These are phyloP conservation scores for Heterohyrax brucei DNA, from an alignment of 2,797 vertebrate species.

Conservation along the genomic window DNA sequence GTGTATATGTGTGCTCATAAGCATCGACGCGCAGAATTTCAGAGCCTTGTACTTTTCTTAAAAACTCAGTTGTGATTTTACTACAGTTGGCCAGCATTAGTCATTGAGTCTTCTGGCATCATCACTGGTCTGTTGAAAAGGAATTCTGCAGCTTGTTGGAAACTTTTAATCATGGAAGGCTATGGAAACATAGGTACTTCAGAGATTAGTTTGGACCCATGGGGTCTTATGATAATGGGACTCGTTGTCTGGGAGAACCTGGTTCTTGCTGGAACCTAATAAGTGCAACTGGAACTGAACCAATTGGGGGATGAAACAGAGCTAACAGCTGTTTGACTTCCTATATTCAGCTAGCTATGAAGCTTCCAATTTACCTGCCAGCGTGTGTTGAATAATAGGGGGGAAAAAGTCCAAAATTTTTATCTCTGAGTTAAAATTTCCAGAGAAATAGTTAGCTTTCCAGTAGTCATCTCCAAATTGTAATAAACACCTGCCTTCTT, in stretches of 20 bases:
- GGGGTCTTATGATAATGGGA: neutral
- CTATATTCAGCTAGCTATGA: conserved; percentile 51
- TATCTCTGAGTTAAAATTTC: conserved; percentile 82
- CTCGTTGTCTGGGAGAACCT: conserved; percentile 35
- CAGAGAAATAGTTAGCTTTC: conserved; percentile 77
- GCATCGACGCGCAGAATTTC: neutral
- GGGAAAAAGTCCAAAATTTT: conserved; percentile 81
- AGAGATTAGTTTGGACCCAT: conserved; percentile 28
- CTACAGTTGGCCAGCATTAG: neutral
- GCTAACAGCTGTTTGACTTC: conserved; percentile 77
- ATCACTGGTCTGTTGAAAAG: conserved; percentile 29
- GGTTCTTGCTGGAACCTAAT: conserved; percentile 47
- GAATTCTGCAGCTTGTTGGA: conserved; percentile 30
- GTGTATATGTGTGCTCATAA: neutral
- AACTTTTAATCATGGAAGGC: conserved; percentile 38
- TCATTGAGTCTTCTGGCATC: conserved; percentile 15
- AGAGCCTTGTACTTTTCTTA: neutral
- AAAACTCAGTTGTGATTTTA: conserved; percentile 27
- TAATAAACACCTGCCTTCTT: conserved; percentile 84
- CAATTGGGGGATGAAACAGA: conserved; percentile 67
- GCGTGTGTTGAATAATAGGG: conserved; percentile 78
- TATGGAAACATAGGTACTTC: neutral
- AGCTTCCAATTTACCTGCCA: conserved; percentile 79
- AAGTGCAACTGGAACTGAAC: conserved; percentile 72
- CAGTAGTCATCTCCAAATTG: conserved; percentile 79